These are phyloP conservation scores for Lampropteryx suffumata DNA, from an alignment of 2,888 invertebrate species.

Conservation along the genomic window DNA sequence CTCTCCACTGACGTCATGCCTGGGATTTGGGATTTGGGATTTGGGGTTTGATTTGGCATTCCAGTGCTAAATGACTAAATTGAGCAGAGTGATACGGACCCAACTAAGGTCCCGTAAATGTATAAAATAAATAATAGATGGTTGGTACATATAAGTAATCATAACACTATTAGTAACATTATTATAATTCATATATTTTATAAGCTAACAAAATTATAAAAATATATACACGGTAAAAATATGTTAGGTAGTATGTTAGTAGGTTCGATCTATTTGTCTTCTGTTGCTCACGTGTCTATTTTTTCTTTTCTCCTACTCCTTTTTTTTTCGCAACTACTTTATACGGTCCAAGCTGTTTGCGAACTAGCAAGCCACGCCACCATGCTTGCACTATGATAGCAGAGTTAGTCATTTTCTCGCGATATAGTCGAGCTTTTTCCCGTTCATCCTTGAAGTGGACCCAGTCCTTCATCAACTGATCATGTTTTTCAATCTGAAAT, in stretches of 20 bases:
- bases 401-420: constrained; percentile 59
- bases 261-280: neutral
- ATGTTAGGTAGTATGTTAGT: neutral
- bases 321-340: constrained; percentile 36
- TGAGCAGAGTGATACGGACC: too few relatives aligned
- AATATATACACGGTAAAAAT: too few relatives aligned
- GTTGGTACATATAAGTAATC: too few relatives aligned
- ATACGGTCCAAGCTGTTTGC: constrained; percentile 65
- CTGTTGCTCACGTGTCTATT: neutral
- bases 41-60: too few relatives aligned
- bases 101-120: too few relatives aligned
- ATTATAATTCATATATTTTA: too few relatives aligned
- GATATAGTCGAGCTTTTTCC: constrained; percentile 51
- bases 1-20: too few relatives aligned
- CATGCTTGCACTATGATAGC: constrained; percentile 69
- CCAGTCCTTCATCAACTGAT: constrained; percentile 57
- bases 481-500: constrained; percentile 57
- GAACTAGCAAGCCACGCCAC: constrained; percentile 73
- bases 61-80: too few relatives aligned
- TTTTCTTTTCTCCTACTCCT: constrained; percentile 11
- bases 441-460: constrained; percentile 62
- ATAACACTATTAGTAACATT: too few relatives aligned
- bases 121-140: too few relatives aligned
- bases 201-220: constrained; percentile 1
- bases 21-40: too few relatives aligned